Percentiles rank a stretch among this genome's conserved stretches.
These are phyloP conservation scores for Cecidostiba fungosa DNA, from an alignment of 2,888 invertebrate genomes.

Conservation along the genomic window DNA sequence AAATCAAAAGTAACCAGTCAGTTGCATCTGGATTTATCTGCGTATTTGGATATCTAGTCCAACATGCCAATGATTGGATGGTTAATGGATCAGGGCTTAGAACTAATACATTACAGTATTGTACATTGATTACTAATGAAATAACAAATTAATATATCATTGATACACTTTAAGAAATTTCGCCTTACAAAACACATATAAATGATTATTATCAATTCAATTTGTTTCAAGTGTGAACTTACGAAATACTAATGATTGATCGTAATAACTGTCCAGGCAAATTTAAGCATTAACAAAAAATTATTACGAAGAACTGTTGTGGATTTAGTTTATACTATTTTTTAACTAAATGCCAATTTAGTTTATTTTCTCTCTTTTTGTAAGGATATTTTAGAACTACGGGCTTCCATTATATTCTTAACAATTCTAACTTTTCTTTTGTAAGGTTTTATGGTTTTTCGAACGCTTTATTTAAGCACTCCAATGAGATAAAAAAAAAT, in stretches of 20 bases:
- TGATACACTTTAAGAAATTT: slow-evolving; percentile 43
- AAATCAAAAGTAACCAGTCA: slow-evolving; percentile 48
- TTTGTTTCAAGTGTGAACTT: slow-evolving; percentile 40
- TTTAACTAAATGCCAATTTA: background rate
- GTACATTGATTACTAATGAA: slow-evolving; percentile 74
- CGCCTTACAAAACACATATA: slow-evolving; percentile 28
- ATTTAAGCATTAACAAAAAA: slow-evolving; percentile 37
- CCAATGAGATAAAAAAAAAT: background rate
- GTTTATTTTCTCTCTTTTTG: background rate
- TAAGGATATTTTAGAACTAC: background rate
- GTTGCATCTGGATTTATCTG: slow-evolving; percentile 57
- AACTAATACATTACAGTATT: slow-evolving; percentile 72
- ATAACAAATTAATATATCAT: slow-evolving; percentile 68
- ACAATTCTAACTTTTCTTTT: background rate
- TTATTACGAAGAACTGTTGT: background rate
- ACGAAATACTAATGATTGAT: slow-evolving; percentile 36
- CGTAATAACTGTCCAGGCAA: slow-evolving; percentile 33
- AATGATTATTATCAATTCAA: slow-evolving; percentile 39
- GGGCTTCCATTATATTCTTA: slow-evolving; percentile 44
- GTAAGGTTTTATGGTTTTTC: background rate
- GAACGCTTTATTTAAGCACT: background rate
- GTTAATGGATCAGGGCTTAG: slow-evolving; percentile 73
- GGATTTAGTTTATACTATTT: background rate
- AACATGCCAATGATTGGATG: slow-evolving; percentile 67
- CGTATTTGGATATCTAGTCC: slow-evolving; percentile 69